Base-by-base conservation (phyloP, 2,888 invertebrate genomes). In the Leptarthrus brevirostris region DNA sequence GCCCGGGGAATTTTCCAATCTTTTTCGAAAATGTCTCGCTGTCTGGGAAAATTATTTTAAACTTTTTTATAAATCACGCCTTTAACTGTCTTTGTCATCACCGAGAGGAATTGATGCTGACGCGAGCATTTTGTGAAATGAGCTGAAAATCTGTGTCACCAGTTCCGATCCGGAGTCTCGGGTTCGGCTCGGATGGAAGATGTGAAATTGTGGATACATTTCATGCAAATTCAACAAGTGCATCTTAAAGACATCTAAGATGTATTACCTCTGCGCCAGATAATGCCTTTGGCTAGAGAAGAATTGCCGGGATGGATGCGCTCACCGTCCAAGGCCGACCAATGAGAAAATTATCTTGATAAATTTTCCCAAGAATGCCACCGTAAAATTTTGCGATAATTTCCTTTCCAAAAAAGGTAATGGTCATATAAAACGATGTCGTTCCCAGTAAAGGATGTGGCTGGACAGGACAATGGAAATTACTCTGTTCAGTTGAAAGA, bases 381-480 rank as follows among this genome's bases (percentile, higher is more conserved):
- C 52, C 34, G 36, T 69, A 52, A 49, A 69, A 69, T 69, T 66
- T 52, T 52, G 52, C 52, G 52, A 52, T 69, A 69, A 69, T 69
- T 52, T 52, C 20, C 49, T 8, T 52, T 69, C 52, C 34, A 69
- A 49, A 69, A 52, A 69, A 49, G 69, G 34, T 14, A 4, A 18
- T 24, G 36, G 69, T 69, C 69, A 69, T 69, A 69, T 69, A 69
- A 69, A 69, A 69, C 69, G 52, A 52, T 52, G 34, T 40, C 18
- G 3, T 44, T 20, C 22, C 72, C 47, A 52, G 18, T 18, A 72
- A 72, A 58, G 72, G 72, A 72, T 44, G 58, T 40, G 47, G 14
- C 6, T 6, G 14, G 72, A 72, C 72, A 72, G 72, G 72, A 72
- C 72, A 72, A 72, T 72, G 72, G 58, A 72, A 72, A 72, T 58